These are phyloP conservation scores for Creontiades dilutus DNA, from an alignment of 2,888 invertebrate species.

Conservation along the genomic window DNA sequence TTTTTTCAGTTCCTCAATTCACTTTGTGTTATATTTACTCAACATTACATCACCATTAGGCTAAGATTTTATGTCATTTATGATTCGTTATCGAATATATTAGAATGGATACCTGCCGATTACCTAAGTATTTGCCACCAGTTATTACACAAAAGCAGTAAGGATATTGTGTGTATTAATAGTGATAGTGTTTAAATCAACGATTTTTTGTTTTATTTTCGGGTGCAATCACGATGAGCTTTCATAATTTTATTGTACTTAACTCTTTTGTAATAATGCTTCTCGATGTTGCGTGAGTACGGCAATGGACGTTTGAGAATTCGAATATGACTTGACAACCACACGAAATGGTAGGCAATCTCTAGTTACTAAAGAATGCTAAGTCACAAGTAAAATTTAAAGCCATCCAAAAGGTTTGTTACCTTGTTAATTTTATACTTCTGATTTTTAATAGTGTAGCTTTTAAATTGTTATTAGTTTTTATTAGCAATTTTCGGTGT, in stretches of 20 bases:
- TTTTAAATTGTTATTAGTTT: background rate
- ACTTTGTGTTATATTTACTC: no score
- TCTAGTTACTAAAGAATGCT: constrained; percentile 14
- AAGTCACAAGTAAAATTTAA: constrained; percentile 12
- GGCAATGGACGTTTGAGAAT: background rate
- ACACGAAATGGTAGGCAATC: background rate
- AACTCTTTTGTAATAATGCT: background rate
- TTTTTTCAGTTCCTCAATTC: no score
- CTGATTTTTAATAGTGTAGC: background rate
- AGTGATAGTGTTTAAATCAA: background rate
- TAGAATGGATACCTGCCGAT: background rate
- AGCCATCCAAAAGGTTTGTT: constrained; percentile 16
- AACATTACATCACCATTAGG: no score
- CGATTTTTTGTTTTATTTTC: background rate
- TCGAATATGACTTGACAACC: background rate
- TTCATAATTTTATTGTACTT: constrained; percentile 23
- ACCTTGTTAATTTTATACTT: background rate
- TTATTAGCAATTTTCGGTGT: background rate
- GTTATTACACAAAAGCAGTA: no score
- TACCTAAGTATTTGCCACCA: no score
- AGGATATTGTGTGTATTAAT: no score
- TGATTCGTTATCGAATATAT: background rate
- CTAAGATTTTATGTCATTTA: no score
- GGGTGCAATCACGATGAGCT: constrained; percentile 3
- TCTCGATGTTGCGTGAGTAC: background rate